These are phyloP conservation scores for Trichogramma pretiosum DNA, from an alignment of 1,140 invertebrate genomes.

Conservation along the genomic window DNA sequence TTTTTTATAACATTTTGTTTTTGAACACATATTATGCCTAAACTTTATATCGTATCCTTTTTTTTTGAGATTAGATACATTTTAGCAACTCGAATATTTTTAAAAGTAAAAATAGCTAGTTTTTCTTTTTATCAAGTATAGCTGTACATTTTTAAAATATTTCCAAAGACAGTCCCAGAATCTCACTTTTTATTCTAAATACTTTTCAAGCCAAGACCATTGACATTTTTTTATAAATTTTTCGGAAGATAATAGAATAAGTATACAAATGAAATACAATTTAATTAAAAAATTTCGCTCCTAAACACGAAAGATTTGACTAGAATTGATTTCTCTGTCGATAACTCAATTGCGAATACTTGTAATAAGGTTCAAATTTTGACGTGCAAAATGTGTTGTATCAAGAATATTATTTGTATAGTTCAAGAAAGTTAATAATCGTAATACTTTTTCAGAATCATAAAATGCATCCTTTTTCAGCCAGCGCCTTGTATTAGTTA, in stretches of 20 bases:
- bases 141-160: conserved; percentile 28
- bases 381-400: conserved; percentile 43
- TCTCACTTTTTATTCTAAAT: conserved; percentile 34
- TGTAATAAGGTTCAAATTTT: conserved; percentile 27
- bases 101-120: conserved; percentile 31
- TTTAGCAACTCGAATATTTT: conserved; percentile 24
- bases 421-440: conserved; percentile 13
- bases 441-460: conserved; percentile 4
- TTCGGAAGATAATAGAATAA: conserved; percentile 5
- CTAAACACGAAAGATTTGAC: too few relatives aligned
- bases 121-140: conserved; percentile 25
- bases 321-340: too few relatives aligned
- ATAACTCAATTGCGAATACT: too few relatives aligned
- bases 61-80: conserved; percentile 28
- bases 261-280: neutral
- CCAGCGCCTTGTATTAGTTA: conserved; percentile 6
- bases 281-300: too few relatives aligned
- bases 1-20: conserved; percentile 24
- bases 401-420: conserved; percentile 44
- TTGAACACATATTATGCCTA: conserved; percentile 37
- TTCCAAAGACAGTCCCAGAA: conserved; percentile 33
- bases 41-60: conserved; percentile 30
- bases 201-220: conserved; percentile 16
- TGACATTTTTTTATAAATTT: conserved; percentile 9
- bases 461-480: conserved; percentile 8